Evolutionary conservation across 1,140 invertebrate genomes (phyloP).

Genomic region (Frieseomelitta varia): DNA sequence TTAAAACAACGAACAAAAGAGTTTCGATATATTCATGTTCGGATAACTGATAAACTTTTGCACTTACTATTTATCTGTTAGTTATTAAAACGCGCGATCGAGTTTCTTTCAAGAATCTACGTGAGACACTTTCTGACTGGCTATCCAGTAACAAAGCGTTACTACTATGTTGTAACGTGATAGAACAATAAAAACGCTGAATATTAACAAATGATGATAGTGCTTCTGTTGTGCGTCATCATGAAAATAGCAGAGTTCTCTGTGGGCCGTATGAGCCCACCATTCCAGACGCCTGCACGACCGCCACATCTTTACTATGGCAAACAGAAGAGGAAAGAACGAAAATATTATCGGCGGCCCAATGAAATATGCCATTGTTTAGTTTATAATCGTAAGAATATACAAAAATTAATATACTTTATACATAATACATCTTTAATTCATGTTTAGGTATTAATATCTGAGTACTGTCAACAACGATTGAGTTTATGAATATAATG

Average conservation of each 20-base stretch:
- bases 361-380: constrained; percentile 58
- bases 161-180: constrained; percentile 53
- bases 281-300: constrained; percentile 58
- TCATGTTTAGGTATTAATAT: neutral
- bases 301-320: constrained; percentile 59
- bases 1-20: constrained; percentile 15
- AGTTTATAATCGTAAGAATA: constrained; percentile 69
- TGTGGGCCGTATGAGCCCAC: constrained; percentile 71
- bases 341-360: constrained; percentile 55
- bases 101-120: neutral
- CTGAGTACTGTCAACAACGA: neutral
- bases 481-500: neutral
- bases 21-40: neutral
- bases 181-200: constrained; percentile 26
- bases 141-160: constrained; percentile 14
- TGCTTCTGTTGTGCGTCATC: constrained; percentile 80
- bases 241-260: constrained; percentile 82
- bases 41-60: neutral
- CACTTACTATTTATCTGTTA: neutral
- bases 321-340: constrained; percentile 58
- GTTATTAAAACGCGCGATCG: neutral
- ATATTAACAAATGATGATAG: constrained; percentile 78
- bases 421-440: neutral
- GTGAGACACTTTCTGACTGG: neutral
- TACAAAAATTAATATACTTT: neutral